Base-by-base conservation (phyloP, 2,888 invertebrate species). In the Drosophila gaucha region DNA sequence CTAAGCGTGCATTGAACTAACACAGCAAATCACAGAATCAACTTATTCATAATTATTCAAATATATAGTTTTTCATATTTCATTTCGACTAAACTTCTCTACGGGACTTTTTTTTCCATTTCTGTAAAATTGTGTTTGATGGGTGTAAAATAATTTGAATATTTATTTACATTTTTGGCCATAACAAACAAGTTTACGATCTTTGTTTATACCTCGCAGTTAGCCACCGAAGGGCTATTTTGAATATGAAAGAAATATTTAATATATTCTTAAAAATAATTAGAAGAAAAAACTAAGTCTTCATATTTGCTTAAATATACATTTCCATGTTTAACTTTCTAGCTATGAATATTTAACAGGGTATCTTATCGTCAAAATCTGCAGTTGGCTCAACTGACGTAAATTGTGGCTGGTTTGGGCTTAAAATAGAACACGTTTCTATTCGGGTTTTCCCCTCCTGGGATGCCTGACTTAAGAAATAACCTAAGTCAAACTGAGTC, bases 1-100 rank as follows among this genome's bases (percentile, higher is more conserved):
- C 73, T 71, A 62, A 51, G 49, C 73, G 62, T 39, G n/a, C 67
- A 39, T 72, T 71, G 67, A 72, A 73, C 72, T 73, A 24, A 36
- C 30, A 30, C 52, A 50, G 35, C 39, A 28, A 46, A 41, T 60
- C 38, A 57, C n/a, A 38, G 54, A 50, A 74, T 54, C 28, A 50
- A 73, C n/a, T n/a, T n/a, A n/a, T 49, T 55, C 58, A 67, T 52
- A 59, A n/a, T n/a, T n/a, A n/a, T 64, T 58, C 12, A 20, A 10
- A 31, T 33, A n/a, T 18, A 46, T 58, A 20, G 12, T 24, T 18
- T 49, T 41, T 41, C 28, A 49, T 41, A 55, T 43, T 44, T 35
- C 12, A 35, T 26, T 31, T 50, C 14, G 35, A 9, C n/a, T n/a
- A 26, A 50, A 51, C 30, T 52, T 58, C 38, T 51, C 18, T 28